Evolutionary conservation across 2,888 invertebrate species (phyloP), one percentile per base, ranked within the genome.

Genomic region (Coelinius sp.): DNA sequence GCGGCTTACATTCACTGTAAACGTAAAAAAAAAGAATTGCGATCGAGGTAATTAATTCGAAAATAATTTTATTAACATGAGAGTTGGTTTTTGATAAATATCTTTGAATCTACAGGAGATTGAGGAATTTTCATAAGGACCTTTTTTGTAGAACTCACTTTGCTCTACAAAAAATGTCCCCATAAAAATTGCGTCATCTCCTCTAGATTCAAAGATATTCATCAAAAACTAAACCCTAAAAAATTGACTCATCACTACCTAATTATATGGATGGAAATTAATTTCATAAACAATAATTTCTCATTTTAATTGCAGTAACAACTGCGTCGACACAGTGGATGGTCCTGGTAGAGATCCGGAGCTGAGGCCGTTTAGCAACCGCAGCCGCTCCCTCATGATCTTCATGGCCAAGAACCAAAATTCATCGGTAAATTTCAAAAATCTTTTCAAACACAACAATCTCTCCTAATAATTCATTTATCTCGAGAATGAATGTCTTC

Each of bases 21-120:
- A 82, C 87, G 87, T 83, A 88, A 88, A 82, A 86, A 88, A 79
- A 88, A 88, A 81, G 87, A 88, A 84, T 83, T 87, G 77, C 87
- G 87, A 76, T 83, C 84, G 81, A 86, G 87, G 87, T 88, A 83
- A 78, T 78, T 68, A n/a, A 12, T 62, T 56, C 25, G 56, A 20
- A 41, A 49, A 67, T 59, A 41, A 59, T 56, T 49, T 49, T 31
- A 25, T 46, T 22, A 25, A 17, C 44, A 38, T 59, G n/a, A n/a
- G n/a, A n/a, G 2, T 44, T 22, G 27, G 62, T 65, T 31, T 31
- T 63, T 76, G 71, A n/a, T n/a, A n/a, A n/a, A n/a, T n/a, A n/a
- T n/a, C n/a, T n/a, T n/a, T n/a, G 31, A 31, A 31, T 31, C 31
- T 31, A 31, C 7, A 5, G 31, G 31, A 31, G 7, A 31, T 31